Conservation (phyloP, 2,113 vertebrate species). For the Ailurus styani region DNA sequence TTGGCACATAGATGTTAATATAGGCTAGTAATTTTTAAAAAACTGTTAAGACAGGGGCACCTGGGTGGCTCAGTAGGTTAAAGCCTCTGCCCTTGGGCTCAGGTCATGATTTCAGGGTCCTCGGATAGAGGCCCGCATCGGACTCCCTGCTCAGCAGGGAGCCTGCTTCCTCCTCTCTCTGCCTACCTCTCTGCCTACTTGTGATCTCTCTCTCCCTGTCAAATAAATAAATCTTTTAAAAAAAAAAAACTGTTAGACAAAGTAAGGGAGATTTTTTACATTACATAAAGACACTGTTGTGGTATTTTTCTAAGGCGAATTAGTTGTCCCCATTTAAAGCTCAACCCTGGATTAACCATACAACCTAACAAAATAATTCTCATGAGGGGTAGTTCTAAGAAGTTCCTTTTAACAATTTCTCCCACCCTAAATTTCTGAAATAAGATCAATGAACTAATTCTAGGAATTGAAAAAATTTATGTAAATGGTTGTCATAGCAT, state of each 20-base stretch:
- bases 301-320: background rate
- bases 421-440: background rate
- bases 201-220: too few species aligned
- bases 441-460: background rate
- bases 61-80: too few species aligned
- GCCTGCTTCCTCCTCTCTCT: too few species aligned
- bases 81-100: too few species aligned
- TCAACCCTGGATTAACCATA: background rate
- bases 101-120: too few species aligned
- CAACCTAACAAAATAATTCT: background rate
- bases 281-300: background rate
- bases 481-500: background rate
- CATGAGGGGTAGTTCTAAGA: background rate
- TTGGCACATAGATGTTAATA: background rate
- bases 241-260: background rate
- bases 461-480: background rate
- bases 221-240: too few species aligned
- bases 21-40: background rate
- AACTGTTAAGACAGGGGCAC: too few species aligned
- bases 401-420: background rate
- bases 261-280: background rate
- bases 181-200: too few species aligned
- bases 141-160: too few species aligned
- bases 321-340: background rate
- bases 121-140: too few species aligned